These are phyloP conservation scores for Calosoma granatense DNA, from an alignment of 1,140 invertebrate genomes.

Conservation along the genomic window DNA sequence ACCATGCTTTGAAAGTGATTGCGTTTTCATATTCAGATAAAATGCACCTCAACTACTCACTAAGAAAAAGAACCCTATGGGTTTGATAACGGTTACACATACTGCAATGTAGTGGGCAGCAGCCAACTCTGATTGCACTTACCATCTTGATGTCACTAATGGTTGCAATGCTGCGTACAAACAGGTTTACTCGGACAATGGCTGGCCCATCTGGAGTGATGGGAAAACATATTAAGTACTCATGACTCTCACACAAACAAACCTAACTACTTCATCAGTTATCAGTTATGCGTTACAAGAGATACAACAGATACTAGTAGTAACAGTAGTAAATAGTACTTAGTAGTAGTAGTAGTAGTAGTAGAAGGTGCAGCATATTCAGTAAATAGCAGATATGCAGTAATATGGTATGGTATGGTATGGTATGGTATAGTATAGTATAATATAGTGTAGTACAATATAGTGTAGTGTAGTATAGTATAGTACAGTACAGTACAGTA, in stretches of 20 bases:
- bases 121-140: slow-evolving; percentile 43
- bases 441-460: too few relatives aligned
- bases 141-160: slow-evolving; percentile 99
- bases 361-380: too few relatives aligned
- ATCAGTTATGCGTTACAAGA: too few relatives aligned
- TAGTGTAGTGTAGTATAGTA: too few relatives aligned
- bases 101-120: not conserved
- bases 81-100: not conserved
- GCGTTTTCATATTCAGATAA: not conserved
- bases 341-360: too few relatives aligned
- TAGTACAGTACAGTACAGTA: too few relatives aligned
- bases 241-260: not conserved
- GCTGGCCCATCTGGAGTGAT: slow-evolving; percentile 76
- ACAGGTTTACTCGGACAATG: slow-evolving; percentile 90
- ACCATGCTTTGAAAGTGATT: not conserved
- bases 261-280: not conserved
- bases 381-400: too few relatives aligned
- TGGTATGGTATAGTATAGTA: too few relatives aligned
- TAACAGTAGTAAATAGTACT: too few relatives aligned
- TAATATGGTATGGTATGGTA: too few relatives aligned
- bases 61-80: not conserved
- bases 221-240: slow-evolving; percentile 15
- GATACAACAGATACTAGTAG: too few relatives aligned
- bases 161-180: slow-evolving; percentile 91
- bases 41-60: not conserved